Conservation (phyloP, 2,797 vertebrate species). For the Benthosema pterotum region DNA sequence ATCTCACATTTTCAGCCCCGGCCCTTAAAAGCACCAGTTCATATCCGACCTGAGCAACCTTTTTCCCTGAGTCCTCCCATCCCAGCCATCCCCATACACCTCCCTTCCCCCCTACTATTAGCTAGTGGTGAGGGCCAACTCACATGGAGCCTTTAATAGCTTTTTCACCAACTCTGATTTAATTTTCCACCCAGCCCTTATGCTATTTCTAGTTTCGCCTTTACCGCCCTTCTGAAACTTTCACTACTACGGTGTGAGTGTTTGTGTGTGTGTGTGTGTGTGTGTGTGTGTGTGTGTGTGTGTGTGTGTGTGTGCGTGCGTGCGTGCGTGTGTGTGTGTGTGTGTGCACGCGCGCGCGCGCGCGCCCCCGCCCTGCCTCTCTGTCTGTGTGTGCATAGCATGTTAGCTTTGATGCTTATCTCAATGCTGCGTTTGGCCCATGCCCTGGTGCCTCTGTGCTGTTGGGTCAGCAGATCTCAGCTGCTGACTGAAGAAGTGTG, state of each 20-base stretch:
- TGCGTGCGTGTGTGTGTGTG: slow-evolving; percentile 17
- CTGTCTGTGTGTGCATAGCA: background rate
- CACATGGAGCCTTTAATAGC: background rate
- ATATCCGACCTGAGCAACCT: slow-evolving; percentile 22
- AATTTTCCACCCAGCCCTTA: slow-evolving; percentile 21
- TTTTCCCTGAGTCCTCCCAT: slow-evolving; percentile 4
- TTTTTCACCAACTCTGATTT: slow-evolving; percentile 24
- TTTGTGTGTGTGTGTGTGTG: slow-evolving; percentile 4
- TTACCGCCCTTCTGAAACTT: slow-evolving; percentile 3
- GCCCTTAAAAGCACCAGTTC: slow-evolving; percentile 4
- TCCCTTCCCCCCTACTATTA: background rate
- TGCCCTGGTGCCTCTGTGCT: slow-evolving; percentile 27
- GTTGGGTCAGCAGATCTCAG: slow-evolving; percentile 68
- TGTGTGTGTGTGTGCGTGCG: slow-evolving; percentile 21
- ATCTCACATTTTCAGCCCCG: slow-evolving; percentile 28
- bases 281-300: slow-evolving; percentile 12
- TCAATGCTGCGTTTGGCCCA: slow-evolving; percentile 32
- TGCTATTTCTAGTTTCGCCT: slow-evolving; percentile 23
- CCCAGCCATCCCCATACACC: background rate
- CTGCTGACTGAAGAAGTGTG: slow-evolving; percentile 66
- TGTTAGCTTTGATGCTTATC: slow-evolving; percentile 47
- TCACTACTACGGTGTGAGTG: slow-evolving; percentile 14
- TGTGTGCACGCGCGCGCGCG: slow-evolving; percentile 12
- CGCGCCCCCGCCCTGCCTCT: background rate
- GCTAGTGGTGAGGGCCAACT: slow-evolving; percentile 3